Base-by-base conservation (phyloP, 2,797 vertebrate genomes). In the Florisuga fusca region DNA sequence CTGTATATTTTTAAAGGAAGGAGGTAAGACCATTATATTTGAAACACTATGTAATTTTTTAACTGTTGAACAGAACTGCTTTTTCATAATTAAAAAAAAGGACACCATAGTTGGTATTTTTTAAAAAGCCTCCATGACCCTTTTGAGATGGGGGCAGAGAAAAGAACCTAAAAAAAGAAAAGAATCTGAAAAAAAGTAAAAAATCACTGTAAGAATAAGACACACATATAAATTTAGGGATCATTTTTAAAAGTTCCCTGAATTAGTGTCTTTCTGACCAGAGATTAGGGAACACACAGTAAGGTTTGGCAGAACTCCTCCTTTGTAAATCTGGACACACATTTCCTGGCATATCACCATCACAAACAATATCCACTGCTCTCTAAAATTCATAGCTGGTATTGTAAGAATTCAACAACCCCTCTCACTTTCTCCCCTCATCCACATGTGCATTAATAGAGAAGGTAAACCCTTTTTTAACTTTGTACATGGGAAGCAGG, bases 51-150 rank as follows among this genome's bases (percentile, higher is more conserved):
- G 23, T n/a, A 5, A 27, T 48, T 43, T 94, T 87, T 80, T 43
- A 92, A 87, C 38, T 79, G 33, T 57, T 66, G 33, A 61, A 36
- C 64, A 62, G 17, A 67, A 57, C 16, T 31, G 11, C 31, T 89
- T 94, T 93, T 89, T 89, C 23, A 80, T 63, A 76, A 55, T 36
- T 45, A n/a, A 75, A 92, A 90, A 46, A 43, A 50, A 75, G 84
- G 66, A 15, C 16, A 11, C 1, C 3, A 13, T 11, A 31, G 14
- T 9, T 43, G 22, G 38, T 46, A 18, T 51, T 55, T 62, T 84
- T 79, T 51, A 33, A 96, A 34, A 96, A 88, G 53, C 38, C 33
- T 73, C 54, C 88, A 73, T 73, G 81, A 93, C 79, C 34, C 45
- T 59, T 89, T 51, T 55, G 50, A 88, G 72, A 10, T 10, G n/a